A percentile compares a stretch with the other conserved stretches of the same genome.
Conservation (phyloP, 2,888 invertebrate genomes). For the Oscheius onirici region DNA sequence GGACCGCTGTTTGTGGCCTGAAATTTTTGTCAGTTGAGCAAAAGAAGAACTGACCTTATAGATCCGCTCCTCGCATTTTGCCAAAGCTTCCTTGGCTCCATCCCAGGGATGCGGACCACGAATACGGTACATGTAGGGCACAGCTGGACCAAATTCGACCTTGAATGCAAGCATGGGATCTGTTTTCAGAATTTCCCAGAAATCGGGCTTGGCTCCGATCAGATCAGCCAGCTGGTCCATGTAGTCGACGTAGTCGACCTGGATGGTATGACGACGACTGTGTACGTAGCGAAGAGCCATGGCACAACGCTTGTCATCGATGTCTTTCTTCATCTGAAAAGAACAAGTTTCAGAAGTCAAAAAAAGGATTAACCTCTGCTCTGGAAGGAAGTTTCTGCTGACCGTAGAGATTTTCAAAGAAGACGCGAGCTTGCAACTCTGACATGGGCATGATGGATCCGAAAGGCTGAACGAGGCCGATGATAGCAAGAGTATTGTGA, state of each 20-base stretch:
- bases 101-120: conserved; percentile 73
- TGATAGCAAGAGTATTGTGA: conserved; percentile 73
- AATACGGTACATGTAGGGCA: conserved; percentile 45
- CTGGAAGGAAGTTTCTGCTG: conserved; percentile 17
- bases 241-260: conserved; percentile 71
- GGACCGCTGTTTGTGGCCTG: conserved; percentile 20
- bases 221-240: conserved; percentile 74
- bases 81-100: conserved; percentile 69
- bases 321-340: conserved; percentile 71
- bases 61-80: conserved; percentile 18
- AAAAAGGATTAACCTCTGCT: conserved; percentile 1
- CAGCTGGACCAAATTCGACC: conserved; percentile 43
- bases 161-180: conserved; percentile 26
- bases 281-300: conserved; percentile 64
- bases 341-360: too few species aligned
- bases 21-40: too few species aligned
- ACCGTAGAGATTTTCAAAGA: conserved; percentile 61
- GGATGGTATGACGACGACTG: conserved; percentile 73
- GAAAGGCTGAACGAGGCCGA: conserved; percentile 72
- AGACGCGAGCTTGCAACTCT: conserved; percentile 75
- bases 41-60: neutral
- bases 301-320: conserved; percentile 61
- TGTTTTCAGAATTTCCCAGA: conserved; percentile 4
- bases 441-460: conserved; percentile 75
- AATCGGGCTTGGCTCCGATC: conserved; percentile 40